These are phyloP conservation scores for Tinamus major DNA, from an alignment of 2,797 vertebrate species.

Conservation along the genomic window DNA sequence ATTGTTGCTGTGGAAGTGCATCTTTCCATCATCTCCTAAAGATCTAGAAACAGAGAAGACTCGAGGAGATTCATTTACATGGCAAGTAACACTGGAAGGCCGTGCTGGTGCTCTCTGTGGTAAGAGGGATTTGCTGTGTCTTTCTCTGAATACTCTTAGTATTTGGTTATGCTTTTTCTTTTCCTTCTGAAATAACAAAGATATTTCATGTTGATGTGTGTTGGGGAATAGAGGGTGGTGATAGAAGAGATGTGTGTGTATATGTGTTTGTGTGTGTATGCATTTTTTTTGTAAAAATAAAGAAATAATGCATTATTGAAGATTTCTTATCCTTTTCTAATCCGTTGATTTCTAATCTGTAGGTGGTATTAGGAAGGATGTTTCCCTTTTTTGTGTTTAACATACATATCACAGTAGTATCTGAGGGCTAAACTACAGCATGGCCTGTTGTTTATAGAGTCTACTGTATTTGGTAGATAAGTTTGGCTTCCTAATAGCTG, in stretches of 20 bases:
- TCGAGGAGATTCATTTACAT: constrained; percentile 95
- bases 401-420: background rate
- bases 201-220: background rate
- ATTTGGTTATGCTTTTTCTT: background rate
- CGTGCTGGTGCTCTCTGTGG: constrained; percentile 96
- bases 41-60: constrained; percentile 97
- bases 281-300: background rate
- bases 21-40: constrained; percentile 88
- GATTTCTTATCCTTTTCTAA: background rate
- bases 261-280: background rate
- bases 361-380: background rate
- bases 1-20: constrained; percentile 89
- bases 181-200: background rate
- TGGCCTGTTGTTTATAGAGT: background rate
- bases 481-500: background rate
- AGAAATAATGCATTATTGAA: background rate
- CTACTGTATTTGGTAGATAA: background rate
- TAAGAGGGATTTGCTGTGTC: constrained; percentile 76
- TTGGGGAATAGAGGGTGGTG: background rate
- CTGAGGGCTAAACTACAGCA: background rate
- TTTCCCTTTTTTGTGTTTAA: background rate
- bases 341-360: background rate
- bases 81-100: constrained; percentile 98
- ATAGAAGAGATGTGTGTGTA: background rate
- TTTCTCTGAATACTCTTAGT: background rate